phyloP scores from a whole-genome alignment of 1,140 invertebrate species.

The Diorhabda carinulata region DNA sequence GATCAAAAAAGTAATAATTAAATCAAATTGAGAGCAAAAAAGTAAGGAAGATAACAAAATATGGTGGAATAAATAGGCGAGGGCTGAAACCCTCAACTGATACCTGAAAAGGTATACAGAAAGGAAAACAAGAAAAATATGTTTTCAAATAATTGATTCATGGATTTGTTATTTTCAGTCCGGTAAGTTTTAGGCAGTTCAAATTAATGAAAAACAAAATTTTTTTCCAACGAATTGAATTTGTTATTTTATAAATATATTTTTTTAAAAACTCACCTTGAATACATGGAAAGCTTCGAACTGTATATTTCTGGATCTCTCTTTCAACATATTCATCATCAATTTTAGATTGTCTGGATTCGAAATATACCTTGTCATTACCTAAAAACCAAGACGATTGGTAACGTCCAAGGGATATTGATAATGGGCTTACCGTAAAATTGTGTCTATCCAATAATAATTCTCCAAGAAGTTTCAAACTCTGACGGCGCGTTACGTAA shows the following conservation, averaged over 20 bases:
- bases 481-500: conserved; percentile 96
- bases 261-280: conserved; percentile 66
- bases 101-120: not conserved
- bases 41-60: too few relatives aligned
- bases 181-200: too few relatives aligned
- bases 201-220: too few relatives aligned
- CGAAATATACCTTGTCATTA: conserved; percentile 98
- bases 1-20: too few relatives aligned
- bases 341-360: conserved; percentile 99
- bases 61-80: too few relatives aligned
- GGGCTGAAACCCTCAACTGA: too few relatives aligned
- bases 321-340: conserved; percentile 99
- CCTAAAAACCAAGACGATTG: conserved; percentile 51
- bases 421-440: conserved; percentile 76
- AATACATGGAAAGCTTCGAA: conserved; percentile 99
- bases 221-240: too few relatives aligned
- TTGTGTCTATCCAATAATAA: conserved; percentile 97
- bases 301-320: conserved; percentile 98
- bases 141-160: too few relatives aligned
- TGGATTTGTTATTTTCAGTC: too few relatives aligned
- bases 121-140: too few relatives aligned
- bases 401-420: not conserved
- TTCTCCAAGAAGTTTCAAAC: conserved; percentile 95
- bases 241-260: not conserved
- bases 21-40: too few relatives aligned